phyloP scores from a whole-genome alignment of 2,888 invertebrate species.

The Ectemnius cavifrons region DNA sequence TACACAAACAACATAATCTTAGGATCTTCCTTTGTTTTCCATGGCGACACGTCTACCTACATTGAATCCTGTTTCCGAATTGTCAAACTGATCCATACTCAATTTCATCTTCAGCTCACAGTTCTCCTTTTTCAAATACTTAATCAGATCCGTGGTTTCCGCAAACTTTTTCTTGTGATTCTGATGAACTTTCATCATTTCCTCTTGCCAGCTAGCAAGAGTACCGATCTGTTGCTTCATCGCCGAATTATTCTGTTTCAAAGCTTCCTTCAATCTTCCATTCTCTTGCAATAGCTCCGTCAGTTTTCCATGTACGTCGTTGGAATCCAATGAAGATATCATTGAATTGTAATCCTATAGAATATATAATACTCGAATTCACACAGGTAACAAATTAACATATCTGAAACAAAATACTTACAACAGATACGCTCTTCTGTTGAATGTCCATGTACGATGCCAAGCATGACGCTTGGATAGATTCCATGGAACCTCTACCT shows the following conservation, averaged over 20 bases:
- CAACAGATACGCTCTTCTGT: conserved; percentile 62
- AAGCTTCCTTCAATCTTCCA: conserved; percentile 81
- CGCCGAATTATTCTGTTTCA: conserved; percentile 83
- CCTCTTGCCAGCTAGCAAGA: conserved; percentile 83
- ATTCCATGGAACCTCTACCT: conserved; percentile 66
- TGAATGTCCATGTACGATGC: conserved; percentile 68
- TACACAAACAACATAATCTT: conserved; percentile 1
- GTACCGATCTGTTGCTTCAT: conserved; percentile 84
- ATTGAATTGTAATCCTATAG: conserved; percentile 68
- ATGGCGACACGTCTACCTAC: conserved; percentile 24
- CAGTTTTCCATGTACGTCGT: conserved; percentile 80
- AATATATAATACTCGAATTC: not conserved
- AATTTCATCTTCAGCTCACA: conserved; percentile 63
- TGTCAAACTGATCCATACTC: conserved; percentile 3
- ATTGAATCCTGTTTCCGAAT: conserved; percentile 19
- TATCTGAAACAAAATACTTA: conserved; percentile 44
- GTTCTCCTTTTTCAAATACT: conserved; percentile 72
- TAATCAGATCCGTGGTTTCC: conserved; percentile 82
- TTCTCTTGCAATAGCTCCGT: conserved; percentile 81
- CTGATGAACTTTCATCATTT: conserved; percentile 82
- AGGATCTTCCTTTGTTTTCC: not conserved
- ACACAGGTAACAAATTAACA: not conserved
- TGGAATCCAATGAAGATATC: conserved; percentile 70
- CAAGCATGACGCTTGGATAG: conserved; percentile 61
- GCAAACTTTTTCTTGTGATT: conserved; percentile 84